Conservation (phyloP, 2,797 vertebrate species). For the Macropodus opercularis region DNA sequence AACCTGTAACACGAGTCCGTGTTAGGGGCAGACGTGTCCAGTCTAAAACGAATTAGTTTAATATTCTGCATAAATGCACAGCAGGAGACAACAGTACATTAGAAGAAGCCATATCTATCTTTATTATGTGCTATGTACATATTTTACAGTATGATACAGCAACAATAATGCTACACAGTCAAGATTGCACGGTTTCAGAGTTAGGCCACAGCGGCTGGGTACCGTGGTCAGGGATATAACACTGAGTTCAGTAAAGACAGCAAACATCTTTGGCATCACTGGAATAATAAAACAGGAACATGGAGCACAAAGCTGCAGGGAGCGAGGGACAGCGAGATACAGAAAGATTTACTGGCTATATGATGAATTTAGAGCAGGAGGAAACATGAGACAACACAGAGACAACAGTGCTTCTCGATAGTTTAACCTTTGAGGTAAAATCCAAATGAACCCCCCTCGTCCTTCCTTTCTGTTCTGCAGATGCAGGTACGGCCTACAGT, state of each 20-base stretch:
- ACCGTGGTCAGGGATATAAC: slow-evolving; percentile 61
- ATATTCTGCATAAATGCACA: neutral
- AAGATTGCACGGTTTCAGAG: slow-evolving; percentile 78
- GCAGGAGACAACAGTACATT: slow-evolving; percentile 6
- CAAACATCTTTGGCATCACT: slow-evolving; percentile 79
- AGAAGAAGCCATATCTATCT: slow-evolving; percentile 80
- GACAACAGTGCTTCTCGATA: no score
- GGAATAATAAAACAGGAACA: slow-evolving; percentile 23
- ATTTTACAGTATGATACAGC: slow-evolving; percentile 82
- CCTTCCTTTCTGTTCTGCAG: slow-evolving; percentile 22
- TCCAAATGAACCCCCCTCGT: slow-evolving; percentile 4
- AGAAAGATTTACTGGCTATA: no score
- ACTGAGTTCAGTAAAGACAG: slow-evolving; percentile 45
- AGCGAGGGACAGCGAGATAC: neutral
- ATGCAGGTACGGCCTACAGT: slow-evolving; percentile 38
- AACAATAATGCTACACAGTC: slow-evolving; percentile 76
- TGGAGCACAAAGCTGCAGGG: slow-evolving; percentile 13
- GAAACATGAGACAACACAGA: no score
- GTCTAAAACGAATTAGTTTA: no score
- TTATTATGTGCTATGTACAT: slow-evolving; percentile 83
- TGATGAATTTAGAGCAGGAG: no score
- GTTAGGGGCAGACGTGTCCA: no score
- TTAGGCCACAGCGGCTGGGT: slow-evolving; percentile 78
- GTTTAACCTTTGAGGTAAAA: slow-evolving; percentile 23
- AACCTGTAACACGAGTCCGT: neutral